Evolutionary conservation across 2,113 vertebrate genomes (phyloP), one percentile per base, ranked within the genome.

Genomic region (Trochalopteron elliotii): DNA sequence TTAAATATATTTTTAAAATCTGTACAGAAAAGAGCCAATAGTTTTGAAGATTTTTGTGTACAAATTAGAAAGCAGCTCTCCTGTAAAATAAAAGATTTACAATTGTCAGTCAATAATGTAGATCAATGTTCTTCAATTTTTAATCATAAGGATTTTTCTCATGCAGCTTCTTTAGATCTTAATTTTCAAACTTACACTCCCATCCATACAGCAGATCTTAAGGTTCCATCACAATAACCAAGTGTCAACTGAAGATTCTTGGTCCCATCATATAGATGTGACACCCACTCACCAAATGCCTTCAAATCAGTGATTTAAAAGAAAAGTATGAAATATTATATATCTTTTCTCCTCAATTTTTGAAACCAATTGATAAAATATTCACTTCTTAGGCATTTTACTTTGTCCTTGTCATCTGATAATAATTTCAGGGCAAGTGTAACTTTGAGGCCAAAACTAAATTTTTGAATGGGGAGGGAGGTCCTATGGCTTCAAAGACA

Each of bases 241-340:
- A 1, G 1, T 0, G 0, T 33, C 31, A 64, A n/a, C 45, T 56
- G 42, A 77, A 69, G 76, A 55, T 55, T 67, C 21, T 70, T 70
- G 27, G 21, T 74, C 10, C 42, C 7, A 1, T 35, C 25, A 8
- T 33, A 18, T 8, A 39, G 42, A 55, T 2, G 0, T 28, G 59
- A 69, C 52, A 59, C 15, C 23, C 49, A 21, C 23, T 39, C 40
- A 59, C 25, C 20, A 76, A 69, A 60, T 50, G 0, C 2, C 53
- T 87, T 85, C 61, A 17, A 40, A 61, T 37, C 17, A 35, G 4
- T 28, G 45, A 65, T 61, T 90, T 37, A 56, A 40, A 93, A 55
- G 21, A 88, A 35, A 15, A 27, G 20, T 21, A 44, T 67, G 44
- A 75, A 93, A 53, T 63, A 67, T 24, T 31, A 49, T 22, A 7